Base-by-base conservation (phyloP, 2,113 vertebrate species). In the Tamias sibiricus region DNA sequence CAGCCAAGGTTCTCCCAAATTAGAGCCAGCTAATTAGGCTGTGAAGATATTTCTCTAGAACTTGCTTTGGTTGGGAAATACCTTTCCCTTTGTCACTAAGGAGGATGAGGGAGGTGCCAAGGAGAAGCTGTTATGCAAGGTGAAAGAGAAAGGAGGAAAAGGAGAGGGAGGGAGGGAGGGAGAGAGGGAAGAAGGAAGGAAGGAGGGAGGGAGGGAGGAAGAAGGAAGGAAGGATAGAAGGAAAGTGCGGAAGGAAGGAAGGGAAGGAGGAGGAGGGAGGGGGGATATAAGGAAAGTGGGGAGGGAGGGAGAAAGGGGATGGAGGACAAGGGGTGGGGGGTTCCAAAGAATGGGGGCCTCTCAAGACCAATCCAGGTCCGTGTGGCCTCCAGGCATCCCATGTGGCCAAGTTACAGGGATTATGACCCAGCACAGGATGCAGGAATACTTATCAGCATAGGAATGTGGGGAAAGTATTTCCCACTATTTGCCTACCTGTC, bases 1-100 rank as follows among this genome's bases (percentile, higher is more conserved):
- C 68, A 87, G 72, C 95, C 90, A 95, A 92, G 87, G 30, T 94
- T 94, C 84, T 94, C 88, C 12, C 16, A 94, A 96, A 95, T 91
- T 69, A 89, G 40, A 83, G 87, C 69, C 57, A 86, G 91, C 88
- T 94, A 81, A 97, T 93, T 69, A 95, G 96, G 93, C 91, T 69
- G 32, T 72, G 82, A 89, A 81, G 85, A 77, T 20, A 74, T 91
- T 96, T 75, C 52, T 82, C 49, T 74, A 75, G 74, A 97, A 94
- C 37, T 93, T 68, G 4, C n/a, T 79, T 84, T 75, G 28, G 32
- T 75, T 92, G 52, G 85, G 74, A 90, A 96, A 76, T 42, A 90
- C 57, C 62, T 96, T 87, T 49, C 26, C 20, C 40, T 87, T 91
- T 84, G 69, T 90, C 84, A 86, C 16, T 22, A 86, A 44, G 32